Evolutionary conservation across 1,140 invertebrate genomes (phyloP), one percentile per base, ranked within the genome.

Genomic region (Maniola jurtina): DNA sequence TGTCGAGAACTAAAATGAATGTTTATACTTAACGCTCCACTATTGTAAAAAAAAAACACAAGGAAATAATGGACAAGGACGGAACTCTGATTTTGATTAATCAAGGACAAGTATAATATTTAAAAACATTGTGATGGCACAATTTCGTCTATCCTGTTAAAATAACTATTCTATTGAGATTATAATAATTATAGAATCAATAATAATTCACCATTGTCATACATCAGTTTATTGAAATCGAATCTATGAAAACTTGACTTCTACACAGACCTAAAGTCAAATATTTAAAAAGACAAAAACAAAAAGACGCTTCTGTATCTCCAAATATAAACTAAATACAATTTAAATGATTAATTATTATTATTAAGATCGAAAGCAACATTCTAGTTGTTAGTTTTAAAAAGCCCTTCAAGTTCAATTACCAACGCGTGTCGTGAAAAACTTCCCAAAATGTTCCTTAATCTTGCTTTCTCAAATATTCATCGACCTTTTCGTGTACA

Each of bases 401-500:
- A 40, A 16, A 34, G 52, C 14, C 35, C 4, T 40, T 57, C 10
- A 34, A 38, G 7, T 57, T 34, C 2, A 56, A 11, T 56, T 56
- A 56, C 8, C 35, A 57, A 36, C 16, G n/a, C 40, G 34, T 57
- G 35, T 40, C 7, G 40, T 47, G 60, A 10, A 33, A 61, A 47
- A 62, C n/a, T 2, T 42, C 11, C 4, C 35, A 55, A 36, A 33
- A 15, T 9, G 52, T 48, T 35, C 42, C 50, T 45, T 54, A 38
- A 47, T 34, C 10, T 35, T 56, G 15, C 10, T 66, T 66, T 61
- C 38, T 54, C 16, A 56, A 55, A 56, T 59, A 50, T 68, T 60
- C 54, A 52, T 50, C 40, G 61, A 63, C 56, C 56, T n/a, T 50
- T 55, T 14, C 13, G 35, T 33, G 36, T 65, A 65, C 56, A 60